These are phyloP conservation scores for Xenopus petersii DNA, from an alignment of 2,797 vertebrate species.

Conservation along the genomic window DNA sequence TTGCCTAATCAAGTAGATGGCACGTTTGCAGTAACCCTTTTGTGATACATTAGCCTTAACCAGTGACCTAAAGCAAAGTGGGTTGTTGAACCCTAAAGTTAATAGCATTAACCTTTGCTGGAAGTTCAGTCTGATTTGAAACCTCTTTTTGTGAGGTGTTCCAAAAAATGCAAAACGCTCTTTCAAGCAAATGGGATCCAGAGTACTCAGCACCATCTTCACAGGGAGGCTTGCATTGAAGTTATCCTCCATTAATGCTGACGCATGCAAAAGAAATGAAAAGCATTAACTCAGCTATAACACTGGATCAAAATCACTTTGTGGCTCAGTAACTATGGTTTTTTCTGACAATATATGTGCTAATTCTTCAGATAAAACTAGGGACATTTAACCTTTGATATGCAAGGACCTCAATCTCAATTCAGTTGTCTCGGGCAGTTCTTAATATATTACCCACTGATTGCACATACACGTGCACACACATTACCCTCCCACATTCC, in stretches of 20 bases:
- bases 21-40: constrained; percentile 82
- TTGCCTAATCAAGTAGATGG: constrained; percentile 84
- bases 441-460: too few species aligned
- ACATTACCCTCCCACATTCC: too few species aligned
- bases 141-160: constrained; percentile 68
- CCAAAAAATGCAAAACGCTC: constrained; percentile 61
- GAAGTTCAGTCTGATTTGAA: constrained; percentile 82
- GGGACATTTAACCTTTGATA: neutral
- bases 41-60: constrained; percentile 82
- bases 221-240: constrained; percentile 70
- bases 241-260: constrained; percentile 72
- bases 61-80: constrained; percentile 90
- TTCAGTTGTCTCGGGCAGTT: too few species aligned
- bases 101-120: constrained; percentile 84
- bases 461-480: too few species aligned
- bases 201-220: constrained; percentile 76
- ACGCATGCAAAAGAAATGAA: constrained; percentile 76
- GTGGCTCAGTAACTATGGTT: too few species aligned
- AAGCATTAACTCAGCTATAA: constrained; percentile 73
- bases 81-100: constrained; percentile 83
- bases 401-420: too few species aligned
- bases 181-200: constrained; percentile 74
- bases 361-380: constrained; percentile 56
- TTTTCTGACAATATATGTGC: constrained; percentile 52
- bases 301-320: constrained; percentile 61